Base-by-base conservation (phyloP, 2,888 invertebrate species). In the Thecophora atra region DNA sequence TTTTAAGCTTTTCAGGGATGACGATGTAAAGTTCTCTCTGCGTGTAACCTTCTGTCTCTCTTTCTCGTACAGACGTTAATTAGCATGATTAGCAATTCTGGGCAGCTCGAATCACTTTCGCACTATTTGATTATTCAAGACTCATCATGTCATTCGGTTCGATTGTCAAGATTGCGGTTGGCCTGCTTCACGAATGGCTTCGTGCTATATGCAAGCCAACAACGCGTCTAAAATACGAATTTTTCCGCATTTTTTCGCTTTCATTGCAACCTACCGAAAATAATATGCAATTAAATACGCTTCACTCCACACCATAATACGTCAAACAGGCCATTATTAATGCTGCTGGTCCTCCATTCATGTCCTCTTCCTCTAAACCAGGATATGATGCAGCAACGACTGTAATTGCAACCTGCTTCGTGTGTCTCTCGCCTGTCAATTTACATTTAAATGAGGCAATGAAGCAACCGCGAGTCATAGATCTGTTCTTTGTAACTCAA, bases 381-480 rank as follows among this genome's bases (percentile, higher is more conserved):
- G n/a, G n/a, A n/a, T n/a, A n/a, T n/a, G n/a, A n/a, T n/a, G n/a
- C n/a, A n/a, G n/a, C n/a, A n/a, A 15, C 44, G 68, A 42, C 42
- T 75, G n/a, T n/a, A n/a, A n/a, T 82, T 82, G 81, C 79, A 80
- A n/a, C n/a, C n/a, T n/a, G n/a, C n/a, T 77, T 80, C 37, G 79
- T 76, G 80, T 80, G 79, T 81, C 79, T 79, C 80, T 80, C 78
- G 78, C 75, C 76, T 78, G 77, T 79, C 81, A 81, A 81, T 81
- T 81, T 81, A 81, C 81, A 81, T 81, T 81, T 81, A 82, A 82
- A 81, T 81, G 81, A 81, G 79, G 80, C 81, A 81, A 79, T 81
- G 80, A n/a, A n/a, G 77, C 70, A 21, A 56, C 26, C 15, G 26
- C 56, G 15, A 15, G 21, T 21, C 56, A 56, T 56, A n/a, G n/a